A percentile compares a stretch with the other conserved stretches of the same genome.
phyloP scores from a whole-genome alignment of 2,113 vertebrate species.

The Sceloporus undulatus region DNA sequence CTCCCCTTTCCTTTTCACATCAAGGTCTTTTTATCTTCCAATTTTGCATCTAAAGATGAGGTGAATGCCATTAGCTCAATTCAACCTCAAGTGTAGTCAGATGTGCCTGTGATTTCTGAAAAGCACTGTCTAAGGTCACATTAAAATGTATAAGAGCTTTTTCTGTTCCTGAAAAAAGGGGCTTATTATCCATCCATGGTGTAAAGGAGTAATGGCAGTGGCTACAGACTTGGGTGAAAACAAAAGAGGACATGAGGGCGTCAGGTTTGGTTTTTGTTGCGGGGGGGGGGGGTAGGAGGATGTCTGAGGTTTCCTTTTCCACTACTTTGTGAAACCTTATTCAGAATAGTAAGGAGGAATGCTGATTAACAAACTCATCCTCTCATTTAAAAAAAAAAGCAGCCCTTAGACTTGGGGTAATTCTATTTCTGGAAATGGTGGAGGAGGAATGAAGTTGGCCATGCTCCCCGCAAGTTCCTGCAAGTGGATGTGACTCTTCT shows the following conservation, averaged over 20 bases:
- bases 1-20: conserved; percentile 80
- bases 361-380: conserved; percentile 70
- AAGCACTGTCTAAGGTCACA: conserved; percentile 87
- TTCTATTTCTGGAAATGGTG: too few relatives aligned
- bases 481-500: too few relatives aligned
- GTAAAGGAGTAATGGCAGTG: conserved; percentile 82
- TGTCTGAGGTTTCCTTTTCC: conserved; percentile 78
- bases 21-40: conserved; percentile 91
- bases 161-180: conserved; percentile 80
- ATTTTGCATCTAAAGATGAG: conserved; percentile 89
- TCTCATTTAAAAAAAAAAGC: conserved; percentile 11
- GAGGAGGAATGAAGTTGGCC: too few relatives aligned
- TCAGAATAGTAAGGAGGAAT: conserved; percentile 65
- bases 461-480: too few relatives aligned
- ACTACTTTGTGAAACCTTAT: conserved; percentile 68
- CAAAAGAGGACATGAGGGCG: conserved; percentile 78
- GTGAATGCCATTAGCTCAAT: conserved; percentile 90
- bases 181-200: conserved; percentile 83
- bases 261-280: conserved; percentile 41
- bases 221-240: conserved; percentile 81
- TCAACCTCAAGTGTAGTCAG: conserved; percentile 89
- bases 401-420: too few relatives aligned
- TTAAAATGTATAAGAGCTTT: conserved; percentile 88
- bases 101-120: conserved; percentile 86
- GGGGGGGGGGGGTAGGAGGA: conserved; percentile 47